phyloP scores from a whole-genome alignment of 2,888 invertebrate genomes.

The Zhuqinia jingwanae region DNA sequence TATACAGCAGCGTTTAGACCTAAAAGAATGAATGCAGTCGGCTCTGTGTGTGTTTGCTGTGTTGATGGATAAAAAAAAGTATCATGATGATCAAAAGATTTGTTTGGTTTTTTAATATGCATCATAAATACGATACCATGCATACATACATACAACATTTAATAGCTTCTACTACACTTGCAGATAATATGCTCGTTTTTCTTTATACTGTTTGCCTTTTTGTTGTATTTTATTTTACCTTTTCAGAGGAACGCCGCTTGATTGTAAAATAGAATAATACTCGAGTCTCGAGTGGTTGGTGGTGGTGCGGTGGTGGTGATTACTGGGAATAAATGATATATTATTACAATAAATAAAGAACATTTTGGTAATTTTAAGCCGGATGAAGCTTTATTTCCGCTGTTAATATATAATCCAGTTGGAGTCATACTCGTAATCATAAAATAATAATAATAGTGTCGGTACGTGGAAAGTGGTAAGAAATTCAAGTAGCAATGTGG shows the following conservation, averaged over 20 bases:
- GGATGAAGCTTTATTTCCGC: constrained; percentile 55
- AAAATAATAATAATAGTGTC: background rate
- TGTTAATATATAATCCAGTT: background rate
- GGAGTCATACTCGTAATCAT: background rate
- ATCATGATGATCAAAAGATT: background rate
- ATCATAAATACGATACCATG: background rate
- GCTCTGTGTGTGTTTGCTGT: too few relatives aligned
- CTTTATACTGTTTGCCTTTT: background rate
- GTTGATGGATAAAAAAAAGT: background rate
- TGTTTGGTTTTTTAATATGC: background rate
- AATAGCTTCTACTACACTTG: background rate
- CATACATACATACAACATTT: background rate
- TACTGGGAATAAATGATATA: background rate
- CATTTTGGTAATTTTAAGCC: constrained; percentile 53
- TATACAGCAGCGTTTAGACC: too few relatives aligned
- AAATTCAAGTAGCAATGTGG: background rate
- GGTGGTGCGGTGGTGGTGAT: background rate
- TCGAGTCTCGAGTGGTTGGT: background rate
- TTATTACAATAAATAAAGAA: constrained; percentile 10
- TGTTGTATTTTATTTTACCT: background rate
- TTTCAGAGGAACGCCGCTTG: background rate
- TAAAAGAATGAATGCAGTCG: too few relatives aligned
- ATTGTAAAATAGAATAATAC: background rate
- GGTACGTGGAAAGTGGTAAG: background rate
- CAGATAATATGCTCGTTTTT: background rate